These are phyloP conservation scores for Stenolophus ochropezus DNA, from an alignment of 2,888 invertebrate genomes.

Conservation along the genomic window DNA sequence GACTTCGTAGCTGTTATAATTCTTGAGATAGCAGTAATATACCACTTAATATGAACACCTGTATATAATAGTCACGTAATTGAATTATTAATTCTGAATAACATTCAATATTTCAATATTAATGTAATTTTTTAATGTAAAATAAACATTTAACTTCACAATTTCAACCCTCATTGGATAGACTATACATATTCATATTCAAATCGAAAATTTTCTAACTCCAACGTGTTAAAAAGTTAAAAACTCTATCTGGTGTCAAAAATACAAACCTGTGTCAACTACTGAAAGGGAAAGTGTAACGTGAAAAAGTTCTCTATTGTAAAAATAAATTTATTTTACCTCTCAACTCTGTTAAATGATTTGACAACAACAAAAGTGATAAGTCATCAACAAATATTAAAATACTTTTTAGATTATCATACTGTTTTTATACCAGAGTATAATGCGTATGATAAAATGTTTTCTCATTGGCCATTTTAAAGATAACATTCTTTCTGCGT, in stretches of 20 bases:
- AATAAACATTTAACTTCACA: no score
- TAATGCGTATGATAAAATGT: neutral
- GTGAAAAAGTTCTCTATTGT: neutral
- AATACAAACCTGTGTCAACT: neutral
- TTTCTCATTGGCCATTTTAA: neutral
- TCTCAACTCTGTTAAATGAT: neutral
- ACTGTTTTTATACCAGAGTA: neutral
- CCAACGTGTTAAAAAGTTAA: neutral
- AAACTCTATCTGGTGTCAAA: neutral
- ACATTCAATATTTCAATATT: no score
- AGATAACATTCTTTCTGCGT: neutral
- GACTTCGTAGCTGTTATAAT: no score
- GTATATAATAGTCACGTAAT: no score
- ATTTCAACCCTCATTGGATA: neutral
- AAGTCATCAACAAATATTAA: neutral
- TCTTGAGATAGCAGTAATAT: no score
- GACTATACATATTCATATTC: neutral
- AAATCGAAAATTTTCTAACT: neutral
- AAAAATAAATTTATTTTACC: constrained; percentile 7
- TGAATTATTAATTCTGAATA: no score
- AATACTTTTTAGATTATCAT: neutral
- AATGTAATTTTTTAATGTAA: no score
- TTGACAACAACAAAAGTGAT: neutral
- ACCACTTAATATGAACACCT: no score
- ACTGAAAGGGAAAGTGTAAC: neutral